Evolutionary conservation across 2,888 invertebrate species (phyloP).

Genomic region (Orthosia incerta): DNA sequence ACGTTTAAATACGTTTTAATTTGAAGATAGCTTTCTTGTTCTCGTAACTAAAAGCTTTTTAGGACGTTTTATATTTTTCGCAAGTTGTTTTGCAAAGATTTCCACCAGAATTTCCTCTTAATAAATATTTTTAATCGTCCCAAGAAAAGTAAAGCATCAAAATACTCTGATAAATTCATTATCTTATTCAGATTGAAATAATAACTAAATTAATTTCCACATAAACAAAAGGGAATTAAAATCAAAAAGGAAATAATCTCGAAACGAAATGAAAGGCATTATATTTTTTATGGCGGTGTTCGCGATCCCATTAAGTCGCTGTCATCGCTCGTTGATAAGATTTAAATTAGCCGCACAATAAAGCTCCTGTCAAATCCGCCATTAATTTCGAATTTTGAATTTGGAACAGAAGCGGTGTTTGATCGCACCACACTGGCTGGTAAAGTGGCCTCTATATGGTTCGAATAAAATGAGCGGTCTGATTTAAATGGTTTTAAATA

Average conservation of each 20-base stretch:
- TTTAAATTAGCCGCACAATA: slow-evolving; percentile 90
- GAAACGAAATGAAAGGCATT: slow-evolving; percentile 74
- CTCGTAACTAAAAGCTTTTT: too few species aligned
- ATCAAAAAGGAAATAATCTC: slow-evolving; percentile 66
- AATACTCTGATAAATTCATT: slow-evolving; percentile 36
- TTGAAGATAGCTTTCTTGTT: too few species aligned
- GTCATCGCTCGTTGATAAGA: slow-evolving; percentile 90
- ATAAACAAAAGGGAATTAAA: slow-evolving; percentile 72
- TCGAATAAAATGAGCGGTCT: slow-evolving; percentile 28
- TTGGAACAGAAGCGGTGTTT: slow-evolving; percentile 87
- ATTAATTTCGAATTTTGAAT: slow-evolving; percentile 89
- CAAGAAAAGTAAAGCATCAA: background rate
- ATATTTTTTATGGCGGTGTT: slow-evolving; percentile 85
- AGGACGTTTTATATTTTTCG: background rate
- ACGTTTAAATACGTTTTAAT: too few species aligned
- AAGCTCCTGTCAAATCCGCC: slow-evolving; percentile 90
- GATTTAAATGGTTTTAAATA: slow-evolving; percentile 25
- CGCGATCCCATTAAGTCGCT: slow-evolving; percentile 89
- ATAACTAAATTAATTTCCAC: slow-evolving; percentile 72
- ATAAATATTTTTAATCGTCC: background rate
- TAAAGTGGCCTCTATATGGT: slow-evolving; percentile 61
- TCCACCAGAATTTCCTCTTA: background rate
- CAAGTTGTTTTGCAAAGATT: background rate
- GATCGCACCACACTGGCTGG: slow-evolving; percentile 66
- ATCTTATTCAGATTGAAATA: slow-evolving; percentile 54